Conservation (phyloP, 2,888 invertebrate genomes). For the Sinelater perroti region DNA sequence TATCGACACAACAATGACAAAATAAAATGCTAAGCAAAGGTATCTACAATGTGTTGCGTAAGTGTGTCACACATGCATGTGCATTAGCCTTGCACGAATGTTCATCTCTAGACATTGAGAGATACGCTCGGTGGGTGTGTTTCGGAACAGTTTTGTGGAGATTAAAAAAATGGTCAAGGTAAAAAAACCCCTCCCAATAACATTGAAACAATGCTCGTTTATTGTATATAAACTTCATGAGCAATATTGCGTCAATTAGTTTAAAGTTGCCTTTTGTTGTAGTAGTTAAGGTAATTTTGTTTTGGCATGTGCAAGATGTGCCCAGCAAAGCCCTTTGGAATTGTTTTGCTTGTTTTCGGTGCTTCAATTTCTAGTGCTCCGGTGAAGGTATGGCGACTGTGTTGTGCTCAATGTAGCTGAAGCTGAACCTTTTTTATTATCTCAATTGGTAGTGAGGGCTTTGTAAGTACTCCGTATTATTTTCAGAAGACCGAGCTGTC, state of each 20-base stretch:
- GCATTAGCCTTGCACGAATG: constrained; percentile 51
- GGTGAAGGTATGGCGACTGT: constrained; percentile 23
- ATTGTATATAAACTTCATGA: constrained; percentile 50
- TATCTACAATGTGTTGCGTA: constrained; percentile 44
- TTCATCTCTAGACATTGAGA: constrained; percentile 50
- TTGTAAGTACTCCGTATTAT: background rate
- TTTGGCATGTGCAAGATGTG: constrained; percentile 15
- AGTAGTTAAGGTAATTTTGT: constrained; percentile 16
- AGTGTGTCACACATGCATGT: constrained; percentile 51
- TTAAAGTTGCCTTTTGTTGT: constrained; percentile 29
- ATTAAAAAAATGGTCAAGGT: constrained; percentile 52
- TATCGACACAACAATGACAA: constrained; percentile 31
- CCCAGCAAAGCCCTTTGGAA: constrained; percentile 13
- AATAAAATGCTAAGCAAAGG: constrained; percentile 20
- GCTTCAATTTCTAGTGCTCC: constrained; percentile 17
- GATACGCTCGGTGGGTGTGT: constrained; percentile 43
- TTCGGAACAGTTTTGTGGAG: constrained; percentile 21
- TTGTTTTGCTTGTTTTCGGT: constrained; percentile 23
- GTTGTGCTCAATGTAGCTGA: background rate
- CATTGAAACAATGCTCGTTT: constrained; percentile 48
- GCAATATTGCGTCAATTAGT: constrained; percentile 46
- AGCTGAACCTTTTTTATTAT: too few relatives aligned
- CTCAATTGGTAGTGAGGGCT: too few relatives aligned
- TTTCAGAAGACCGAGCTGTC: constrained; percentile 1
- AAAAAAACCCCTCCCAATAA: constrained; percentile 47